phyloP scores from a whole-genome alignment of 2,113 vertebrate genomes.

The Sterrhoptilus dennistouni region DNA sequence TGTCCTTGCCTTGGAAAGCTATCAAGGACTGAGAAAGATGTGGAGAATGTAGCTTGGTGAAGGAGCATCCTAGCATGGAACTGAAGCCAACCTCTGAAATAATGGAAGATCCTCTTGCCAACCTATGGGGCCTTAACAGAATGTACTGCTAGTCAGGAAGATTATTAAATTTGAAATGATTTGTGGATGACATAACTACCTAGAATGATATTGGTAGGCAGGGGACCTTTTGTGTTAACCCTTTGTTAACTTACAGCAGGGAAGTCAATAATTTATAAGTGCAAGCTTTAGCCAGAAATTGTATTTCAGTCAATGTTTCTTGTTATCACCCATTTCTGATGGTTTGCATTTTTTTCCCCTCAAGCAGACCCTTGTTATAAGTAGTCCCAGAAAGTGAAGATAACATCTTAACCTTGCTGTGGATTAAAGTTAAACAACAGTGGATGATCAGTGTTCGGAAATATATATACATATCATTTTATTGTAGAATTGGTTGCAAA shows the following conservation, averaged over 20 bases:
- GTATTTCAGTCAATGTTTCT: neutral
- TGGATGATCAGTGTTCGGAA: neutral
- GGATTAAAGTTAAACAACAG: neutral
- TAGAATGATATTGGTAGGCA: neutral
- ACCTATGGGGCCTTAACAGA: neutral
- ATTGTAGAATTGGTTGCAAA: neutral
- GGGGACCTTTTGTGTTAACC: neutral
- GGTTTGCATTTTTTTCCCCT: neutral
- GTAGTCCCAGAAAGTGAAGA: neutral
- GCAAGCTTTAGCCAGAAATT: neutral
- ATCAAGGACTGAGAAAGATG: neutral
- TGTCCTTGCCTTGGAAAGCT: neutral
- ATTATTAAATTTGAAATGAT: neutral
- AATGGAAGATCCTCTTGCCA: neutral
- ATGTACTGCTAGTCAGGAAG: neutral
- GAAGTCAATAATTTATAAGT: neutral
- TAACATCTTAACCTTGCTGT: neutral
- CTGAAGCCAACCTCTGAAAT: neutral
- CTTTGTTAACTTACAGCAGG: neutral
- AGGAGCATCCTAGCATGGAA: neutral
- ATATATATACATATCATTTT: neutral
- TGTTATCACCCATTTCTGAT: neutral
- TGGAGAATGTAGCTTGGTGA: neutral
- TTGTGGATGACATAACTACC: neutral
- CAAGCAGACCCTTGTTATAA: neutral